Evolutionary conservation across 2,888 invertebrate genomes (phyloP).

Genomic region (Caenorhabditis wallacei): DNA sequence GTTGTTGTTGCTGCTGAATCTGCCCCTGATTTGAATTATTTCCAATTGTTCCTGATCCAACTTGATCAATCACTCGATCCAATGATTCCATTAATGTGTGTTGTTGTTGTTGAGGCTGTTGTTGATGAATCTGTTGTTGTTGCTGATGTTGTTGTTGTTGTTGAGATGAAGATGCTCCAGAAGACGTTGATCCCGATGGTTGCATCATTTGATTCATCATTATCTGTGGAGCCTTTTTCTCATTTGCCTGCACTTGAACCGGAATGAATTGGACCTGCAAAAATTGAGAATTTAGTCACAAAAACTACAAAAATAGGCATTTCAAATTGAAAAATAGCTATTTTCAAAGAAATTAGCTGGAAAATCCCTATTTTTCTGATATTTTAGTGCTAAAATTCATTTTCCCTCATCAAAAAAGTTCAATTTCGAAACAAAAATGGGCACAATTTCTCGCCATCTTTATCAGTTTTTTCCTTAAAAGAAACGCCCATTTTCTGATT

Average conservation of each 20-base stretch:
- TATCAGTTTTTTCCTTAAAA: constrained; percentile 5
- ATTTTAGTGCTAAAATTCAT: too few relatives aligned
- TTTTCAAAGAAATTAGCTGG: background rate
- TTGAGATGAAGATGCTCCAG: constrained; percentile 6
- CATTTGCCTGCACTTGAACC: constrained; percentile 56
- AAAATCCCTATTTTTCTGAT: too few relatives aligned
- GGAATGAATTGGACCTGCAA: constrained; percentile 73
- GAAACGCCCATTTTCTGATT: constrained; percentile 10
- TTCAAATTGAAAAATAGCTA: too few relatives aligned
- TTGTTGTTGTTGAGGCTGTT: constrained; percentile 22
- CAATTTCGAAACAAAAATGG: background rate
- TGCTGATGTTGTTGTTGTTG: constrained; percentile 40
- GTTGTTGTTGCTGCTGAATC: constrained; percentile 6
- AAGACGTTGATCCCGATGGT: constrained; percentile 3
- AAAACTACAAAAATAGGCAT: background rate
- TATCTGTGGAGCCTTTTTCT: constrained; percentile 43
- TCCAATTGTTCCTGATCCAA: constrained; percentile 40
- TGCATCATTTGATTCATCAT: constrained; percentile 55
- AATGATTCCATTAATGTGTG: constrained; percentile 41
- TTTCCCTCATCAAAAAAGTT: too few relatives aligned
- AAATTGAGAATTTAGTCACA: background rate
- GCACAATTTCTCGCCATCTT: background rate
- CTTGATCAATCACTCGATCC: constrained; percentile 51
- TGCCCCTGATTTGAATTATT: background rate
- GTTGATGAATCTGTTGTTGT: constrained; percentile 14